Base-by-base conservation (phyloP, 2,113 vertebrate genomes). In the Zingel zingel region DNA sequence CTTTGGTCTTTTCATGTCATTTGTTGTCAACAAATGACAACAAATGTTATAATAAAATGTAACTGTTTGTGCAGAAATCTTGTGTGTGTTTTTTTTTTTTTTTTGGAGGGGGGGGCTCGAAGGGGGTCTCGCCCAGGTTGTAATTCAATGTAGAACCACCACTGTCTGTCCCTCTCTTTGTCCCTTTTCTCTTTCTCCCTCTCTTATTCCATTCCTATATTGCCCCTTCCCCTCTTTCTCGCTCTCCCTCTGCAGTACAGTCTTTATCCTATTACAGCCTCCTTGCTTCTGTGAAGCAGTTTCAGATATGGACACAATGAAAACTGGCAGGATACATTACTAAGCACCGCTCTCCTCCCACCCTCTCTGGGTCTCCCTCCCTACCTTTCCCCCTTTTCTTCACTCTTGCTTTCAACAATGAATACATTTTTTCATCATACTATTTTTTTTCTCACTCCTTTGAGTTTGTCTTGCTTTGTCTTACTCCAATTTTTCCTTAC, bases 311-410 rank as follows among this genome's bases (percentile, higher is more conserved):
- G 89, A 90, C 88, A 92, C 84, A 92, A 93, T 93, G 90, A 90
- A 88, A 94, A 90, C 84, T 93, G 92, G 92, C 92, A 94, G 89
- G 88, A 84, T 84, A 88, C 90, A 91, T 90, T 91, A 92, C 89
- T 88, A 82, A 84, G 84, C 83, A 65, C 56, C 30, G 48, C 84
- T 74, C 81, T 87, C 79, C 74, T 84, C 83, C 81, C 82, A 79
- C 77, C 78, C 63, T 64, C 84, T 63, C 83, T 47, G 25, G 21
- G 62, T 83, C 86, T 43, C 66, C 80, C 76, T 79, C 67, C 66
- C 45, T 63, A 48, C 69, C 79, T 56, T 15, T 69, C 30, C 54
- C 63, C 21, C 14, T 66, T 59, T 64, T 79, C 67, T 48, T 66
- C 63, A 62, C 51, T 82, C 77, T 48, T 6, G 58, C 79, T 88